phyloP scores from a whole-genome alignment of 2,888 invertebrate genomes.

The Drosophila neonasuta region DNA sequence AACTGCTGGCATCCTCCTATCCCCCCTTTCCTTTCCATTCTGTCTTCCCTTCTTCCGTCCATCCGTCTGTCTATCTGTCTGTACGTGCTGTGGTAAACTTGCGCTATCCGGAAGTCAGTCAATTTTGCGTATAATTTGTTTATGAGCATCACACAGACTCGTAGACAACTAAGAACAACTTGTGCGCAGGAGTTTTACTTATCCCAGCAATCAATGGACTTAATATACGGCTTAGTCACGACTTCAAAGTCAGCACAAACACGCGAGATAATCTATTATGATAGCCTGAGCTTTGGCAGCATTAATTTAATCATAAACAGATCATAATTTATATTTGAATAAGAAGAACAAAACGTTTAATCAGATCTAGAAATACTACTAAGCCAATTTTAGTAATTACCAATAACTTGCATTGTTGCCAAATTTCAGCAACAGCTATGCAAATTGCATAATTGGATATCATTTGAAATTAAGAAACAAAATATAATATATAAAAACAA shows the following conservation, averaged over 20 bases:
- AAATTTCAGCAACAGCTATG: no score
- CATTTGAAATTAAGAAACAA: no score
- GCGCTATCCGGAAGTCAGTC: conserved; percentile 52
- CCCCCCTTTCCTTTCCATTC: background rate
- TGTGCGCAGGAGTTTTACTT: background rate
- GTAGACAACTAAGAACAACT: conserved; percentile 3
- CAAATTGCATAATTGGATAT: no score
- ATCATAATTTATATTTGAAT: no score
- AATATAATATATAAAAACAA: no score
- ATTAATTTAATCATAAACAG: no score
- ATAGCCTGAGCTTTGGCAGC: background rate
- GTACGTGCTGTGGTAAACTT: conserved; percentile 35
- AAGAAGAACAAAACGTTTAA: no score
- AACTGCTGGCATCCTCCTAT: background rate
- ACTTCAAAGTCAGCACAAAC: background rate
- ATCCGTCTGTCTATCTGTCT: conserved; percentile 22
- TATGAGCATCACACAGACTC: conserved; percentile 49
- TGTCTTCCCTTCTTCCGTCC: background rate
- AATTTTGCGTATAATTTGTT: conserved; percentile 72
- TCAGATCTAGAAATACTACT: no score
- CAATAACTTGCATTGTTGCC: no score
- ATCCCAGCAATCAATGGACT: conserved; percentile 6
- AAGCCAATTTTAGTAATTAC: no score
- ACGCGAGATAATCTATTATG: no score
- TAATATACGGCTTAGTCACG: background rate